Conservation (phyloP, 2,113 vertebrate species). For the Larimichthys crocea region DNA sequence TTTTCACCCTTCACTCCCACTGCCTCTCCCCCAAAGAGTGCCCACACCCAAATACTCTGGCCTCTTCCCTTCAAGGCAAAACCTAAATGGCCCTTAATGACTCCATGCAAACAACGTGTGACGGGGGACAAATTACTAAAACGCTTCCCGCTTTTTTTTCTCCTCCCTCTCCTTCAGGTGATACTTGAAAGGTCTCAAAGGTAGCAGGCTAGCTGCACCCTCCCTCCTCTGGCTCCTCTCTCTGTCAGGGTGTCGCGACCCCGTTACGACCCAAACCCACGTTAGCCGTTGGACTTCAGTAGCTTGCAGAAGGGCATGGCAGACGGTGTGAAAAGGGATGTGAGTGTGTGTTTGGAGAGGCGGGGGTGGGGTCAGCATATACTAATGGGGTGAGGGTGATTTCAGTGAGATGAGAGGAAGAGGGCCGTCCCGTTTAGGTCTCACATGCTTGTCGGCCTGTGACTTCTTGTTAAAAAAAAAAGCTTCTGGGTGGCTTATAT, state of each 20-base stretch:
- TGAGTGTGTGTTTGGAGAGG: constrained; percentile 55
- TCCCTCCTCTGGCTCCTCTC: constrained; percentile 80
- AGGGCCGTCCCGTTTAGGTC: constrained; percentile 63
- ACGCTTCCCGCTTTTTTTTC: constrained; percentile 52
- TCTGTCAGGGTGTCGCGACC: constrained; percentile 80
- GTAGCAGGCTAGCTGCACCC: constrained; percentile 52
- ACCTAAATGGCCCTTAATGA: constrained; percentile 77
- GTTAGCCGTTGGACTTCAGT: constrained; percentile 45
- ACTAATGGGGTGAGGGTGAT: constrained; percentile 79
- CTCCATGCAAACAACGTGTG: constrained; percentile 82
- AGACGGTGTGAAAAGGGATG: constrained; percentile 66
- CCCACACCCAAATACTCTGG: constrained; percentile 51
- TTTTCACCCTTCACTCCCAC: constrained; percentile 75
- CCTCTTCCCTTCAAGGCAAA: constrained; percentile 75
- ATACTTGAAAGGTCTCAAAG: constrained; percentile 70
- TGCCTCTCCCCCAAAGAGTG: constrained; percentile 22
- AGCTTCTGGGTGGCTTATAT: constrained; percentile 73
- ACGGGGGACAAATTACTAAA: constrained; percentile 82
- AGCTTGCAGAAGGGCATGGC: constrained; percentile 45
- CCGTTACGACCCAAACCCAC: constrained; percentile 66
- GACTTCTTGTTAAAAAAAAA: constrained; percentile 66
- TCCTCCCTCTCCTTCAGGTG: constrained; percentile 68
- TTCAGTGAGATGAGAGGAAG: constrained; percentile 78
- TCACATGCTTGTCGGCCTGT: constrained; percentile 72
- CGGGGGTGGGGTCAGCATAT: constrained; percentile 50